These are phyloP conservation scores for Amiota communis DNA, from an alignment of 2,888 invertebrate genomes.

Conservation along the genomic window DNA sequence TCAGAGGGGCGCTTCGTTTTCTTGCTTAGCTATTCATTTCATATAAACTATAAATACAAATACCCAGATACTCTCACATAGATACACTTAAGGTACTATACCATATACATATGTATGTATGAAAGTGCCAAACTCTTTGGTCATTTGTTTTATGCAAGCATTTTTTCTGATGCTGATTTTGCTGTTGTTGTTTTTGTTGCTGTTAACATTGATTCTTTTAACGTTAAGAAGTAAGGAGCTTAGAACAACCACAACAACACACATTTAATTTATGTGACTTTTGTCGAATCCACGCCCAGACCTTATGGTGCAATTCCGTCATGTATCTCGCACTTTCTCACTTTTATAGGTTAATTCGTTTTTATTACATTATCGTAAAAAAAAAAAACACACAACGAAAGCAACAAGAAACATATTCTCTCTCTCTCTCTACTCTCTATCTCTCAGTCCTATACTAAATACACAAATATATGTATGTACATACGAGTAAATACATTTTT, in stretches of 20 bases:
- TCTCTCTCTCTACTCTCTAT: too few species aligned
- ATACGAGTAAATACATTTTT: neutral
- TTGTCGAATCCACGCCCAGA: slow-evolving; percentile 57
- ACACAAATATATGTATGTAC: slow-evolving; percentile 29
- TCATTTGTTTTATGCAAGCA: slow-evolving; percentile 56
- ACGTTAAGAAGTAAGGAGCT: neutral
- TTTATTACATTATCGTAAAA: slow-evolving; percentile 70
- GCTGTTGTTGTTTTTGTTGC: slow-evolving; percentile 2
- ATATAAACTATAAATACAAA: too few species aligned
- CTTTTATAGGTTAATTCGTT: slow-evolving; percentile 71
- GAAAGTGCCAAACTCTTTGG: slow-evolving; percentile 44
- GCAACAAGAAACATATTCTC: neutral
- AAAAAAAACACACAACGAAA: slow-evolving; percentile 45
- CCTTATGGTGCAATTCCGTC: slow-evolving; percentile 66
- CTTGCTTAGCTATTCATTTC: too few species aligned
- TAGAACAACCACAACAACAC: slow-evolving; percentile 35
- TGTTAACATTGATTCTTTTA: neutral
- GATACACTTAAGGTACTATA: too few species aligned
- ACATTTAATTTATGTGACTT: slow-evolving; percentile 43
- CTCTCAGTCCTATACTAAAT: neutral
- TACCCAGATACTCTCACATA: too few species aligned
- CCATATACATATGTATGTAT: neutral
- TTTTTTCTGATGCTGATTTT: slow-evolving; percentile 38
- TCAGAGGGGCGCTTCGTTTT: slow-evolving; percentile 56
- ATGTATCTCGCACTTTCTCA: slow-evolving; percentile 62